Percentiles rank a stretch among this genome's conserved stretches.
phyloP scores from a whole-genome alignment of 2,113 vertebrate genomes.

The Alethe diademata region DNA sequence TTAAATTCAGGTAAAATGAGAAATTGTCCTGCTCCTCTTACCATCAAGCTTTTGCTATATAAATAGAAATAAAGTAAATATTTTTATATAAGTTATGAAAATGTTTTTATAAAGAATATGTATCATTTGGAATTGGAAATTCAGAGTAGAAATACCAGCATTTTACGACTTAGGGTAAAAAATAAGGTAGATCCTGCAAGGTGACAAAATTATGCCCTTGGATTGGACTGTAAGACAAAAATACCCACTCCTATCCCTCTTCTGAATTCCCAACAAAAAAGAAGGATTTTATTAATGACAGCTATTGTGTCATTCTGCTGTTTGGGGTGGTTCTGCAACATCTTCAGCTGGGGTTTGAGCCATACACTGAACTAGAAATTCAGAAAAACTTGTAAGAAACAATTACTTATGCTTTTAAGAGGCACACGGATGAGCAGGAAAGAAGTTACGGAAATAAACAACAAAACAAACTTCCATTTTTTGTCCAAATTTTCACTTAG shows the following conservation, averaged over 20 bases:
- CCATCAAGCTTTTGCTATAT: background rate
- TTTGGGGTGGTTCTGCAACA: background rate
- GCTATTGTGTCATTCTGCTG: accelerated
- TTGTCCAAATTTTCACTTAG: constrained; percentile 67
- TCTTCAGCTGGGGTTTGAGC: background rate
- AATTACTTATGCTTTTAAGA: background rate
- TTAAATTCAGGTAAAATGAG: background rate
- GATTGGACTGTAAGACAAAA: background rate
- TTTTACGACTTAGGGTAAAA: background rate
- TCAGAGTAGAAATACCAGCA: background rate
- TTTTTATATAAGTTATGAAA: background rate
- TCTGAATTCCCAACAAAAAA: accelerated
- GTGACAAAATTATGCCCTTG: background rate
- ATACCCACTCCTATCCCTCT: accelerated
- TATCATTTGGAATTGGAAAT: background rate
- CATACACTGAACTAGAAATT: background rate
- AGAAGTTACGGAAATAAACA: background rate
- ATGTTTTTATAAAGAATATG: background rate
- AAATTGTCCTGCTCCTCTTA: background rate
- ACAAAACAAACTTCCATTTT: background rate
- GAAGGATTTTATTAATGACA: background rate
- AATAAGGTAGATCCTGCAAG: background rate
- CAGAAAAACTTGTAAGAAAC: background rate
- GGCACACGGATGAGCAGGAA: accelerated
- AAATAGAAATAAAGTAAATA: background rate